Percentiles rank a stretch among this genome's conserved stretches.
phyloP scores from a whole-genome alignment of 2,888 invertebrate genomes.

The Pollenia labialis region DNA sequence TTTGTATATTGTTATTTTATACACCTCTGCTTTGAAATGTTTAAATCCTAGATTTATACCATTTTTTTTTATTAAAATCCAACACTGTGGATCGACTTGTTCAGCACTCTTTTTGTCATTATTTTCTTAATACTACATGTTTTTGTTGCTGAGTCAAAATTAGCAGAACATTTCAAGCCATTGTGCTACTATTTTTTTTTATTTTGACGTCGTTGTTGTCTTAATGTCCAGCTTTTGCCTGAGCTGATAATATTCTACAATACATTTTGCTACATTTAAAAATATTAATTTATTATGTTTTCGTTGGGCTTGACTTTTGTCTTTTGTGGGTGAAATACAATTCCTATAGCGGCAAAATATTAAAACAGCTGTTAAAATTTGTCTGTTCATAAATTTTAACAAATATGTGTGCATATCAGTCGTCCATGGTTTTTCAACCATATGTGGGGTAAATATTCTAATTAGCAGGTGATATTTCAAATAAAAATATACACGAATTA shows the following conservation, averaged over 20 bases:
- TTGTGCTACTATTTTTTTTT: neutral
- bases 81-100: too few species aligned
- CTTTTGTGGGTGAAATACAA: constrained; percentile 23
- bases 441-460: constrained; percentile 27
- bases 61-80: too few species aligned
- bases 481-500: too few species aligned
- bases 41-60: too few species aligned
- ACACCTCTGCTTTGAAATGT: too few species aligned
- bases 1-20: too few species aligned
- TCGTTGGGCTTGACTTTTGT: constrained; percentile 23
- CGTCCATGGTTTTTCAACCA: constrained; percentile 4
- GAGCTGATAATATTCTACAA: constrained; percentile 9
- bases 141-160: too few species aligned
- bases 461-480: constrained; percentile 37
- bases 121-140: too few species aligned
- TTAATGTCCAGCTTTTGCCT: constrained; percentile 1
- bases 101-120: too few species aligned
- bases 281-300: too few species aligned
- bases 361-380: constrained; percentile 35
- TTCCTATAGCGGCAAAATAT: constrained; percentile 20
- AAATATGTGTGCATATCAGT: neutral
- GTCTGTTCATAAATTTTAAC: neutral
- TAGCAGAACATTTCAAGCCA: neutral
- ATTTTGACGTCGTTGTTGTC: neutral
- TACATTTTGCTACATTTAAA: neutral